Base-by-base conservation (phyloP, 37 sponge, comb jelly and placozoan genomes). In the Cladorhizidae sp. region DNA sequence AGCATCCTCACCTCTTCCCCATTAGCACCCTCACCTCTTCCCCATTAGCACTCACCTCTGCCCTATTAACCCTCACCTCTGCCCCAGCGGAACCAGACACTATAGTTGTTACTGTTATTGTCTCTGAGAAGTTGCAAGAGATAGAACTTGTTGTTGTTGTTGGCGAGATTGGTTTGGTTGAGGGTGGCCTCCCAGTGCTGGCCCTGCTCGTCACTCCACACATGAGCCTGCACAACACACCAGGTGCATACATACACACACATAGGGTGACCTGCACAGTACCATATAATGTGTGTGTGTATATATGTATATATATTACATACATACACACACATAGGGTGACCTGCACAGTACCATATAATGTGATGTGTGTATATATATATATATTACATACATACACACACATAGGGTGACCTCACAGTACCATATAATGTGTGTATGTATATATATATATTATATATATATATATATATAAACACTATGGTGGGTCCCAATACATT, bases 121-220 rank as follows among this genome's bases (percentile, higher is more conserved):
- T 91, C 92, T 76, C 93, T 79, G 69, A 96, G 75, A 23, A 96
- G 78, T 71, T 96, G 97, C 26, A 96, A 55, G 26, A 91, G 56
- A 68, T 96, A 96, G 63, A 91, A 96, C 70, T 96, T 96, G 82
- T 96, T 96, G 69, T 96, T 96, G 74, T 96, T 96, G 80, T 91
- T 93, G 40, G 80, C 72, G 64, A 93, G 75, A 61, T 96, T 93
- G 25, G 97, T 96, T 81, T 96, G 97, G 67, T 96, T 96, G 41
- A 96, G 78, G 82, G 88, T 96, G 36, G 86, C 88, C 61, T 94
- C 89, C 91, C 92, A 96, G 35, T 88, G 72, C 40, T 84, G 86
- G 9, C 64, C 86, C n/a, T n/a, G n/a, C 36, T 73, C 89, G 40
- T 96, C 94, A 77, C 64, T 57, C 38, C 80, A 93, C 35, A 95